Base-by-base conservation (phyloP, 1,140 invertebrate species). In the Pseudomyrmex sp. region DNA sequence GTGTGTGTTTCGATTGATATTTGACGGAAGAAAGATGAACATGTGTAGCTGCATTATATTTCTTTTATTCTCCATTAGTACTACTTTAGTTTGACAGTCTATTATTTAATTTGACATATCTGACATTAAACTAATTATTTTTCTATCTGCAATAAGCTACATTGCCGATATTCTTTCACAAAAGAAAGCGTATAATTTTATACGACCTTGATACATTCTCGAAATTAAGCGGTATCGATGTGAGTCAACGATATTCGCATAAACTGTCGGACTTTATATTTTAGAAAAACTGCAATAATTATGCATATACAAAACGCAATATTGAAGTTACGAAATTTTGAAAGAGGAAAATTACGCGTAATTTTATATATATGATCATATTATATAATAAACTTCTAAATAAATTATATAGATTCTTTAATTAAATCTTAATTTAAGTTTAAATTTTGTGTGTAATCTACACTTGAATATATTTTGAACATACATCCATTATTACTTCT, bases 91-190 rank as follows among this genome's bases (percentile, higher is more conserved):
- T 76, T 65, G 12, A 35, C 72, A 13, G 35, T 35, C 35, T 35
- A 35, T 35, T 5, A 18, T 72, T 69, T 76, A 44, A 44, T 13
- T 76, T 65, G 12, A 35, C 72, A 13, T 70, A 59, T 23, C 12
- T 59, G n/a, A 18, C 1, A 48, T 44, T 18, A 15, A 5, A 50
- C 20, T 59, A 58, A 79, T 59, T 79, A 79, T 79, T 79, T 10
- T 7, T 46, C 5, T 58, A 12, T 5, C n/a, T 4, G 12, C 18
- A 9, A 79, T 8, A 68, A 50, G 12, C 20, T 80, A 20, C 20
- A 80, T 79, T 52, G 46, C 12, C 8, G 26, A n/a, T 5, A 59
- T 35, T 9, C 10, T 10, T 70, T 48, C 2, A 15, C 46, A 20
- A 5, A 10, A 48, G 9, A 44, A 35, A 65, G 26, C 9, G 50